Percentiles rank a stretch among this genome's conserved stretches.
Evolutionary conservation across 2,113 vertebrate genomes (phyloP).

Genomic region (Mola mola): DNA sequence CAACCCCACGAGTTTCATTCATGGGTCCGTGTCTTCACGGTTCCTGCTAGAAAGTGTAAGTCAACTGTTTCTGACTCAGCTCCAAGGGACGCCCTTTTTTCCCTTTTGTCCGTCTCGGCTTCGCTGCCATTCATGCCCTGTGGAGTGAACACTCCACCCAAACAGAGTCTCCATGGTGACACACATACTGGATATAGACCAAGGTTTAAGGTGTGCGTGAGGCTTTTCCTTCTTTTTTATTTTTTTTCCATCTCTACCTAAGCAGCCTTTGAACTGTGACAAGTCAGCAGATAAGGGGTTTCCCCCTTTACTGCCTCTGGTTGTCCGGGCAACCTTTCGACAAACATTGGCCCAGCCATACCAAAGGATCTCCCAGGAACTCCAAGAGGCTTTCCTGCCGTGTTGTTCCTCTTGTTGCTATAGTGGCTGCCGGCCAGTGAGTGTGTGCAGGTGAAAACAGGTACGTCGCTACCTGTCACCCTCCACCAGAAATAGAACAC

Average conservation of each 20-base stretch:
- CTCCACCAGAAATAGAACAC: slow-evolving; percentile 22
- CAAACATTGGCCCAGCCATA: slow-evolving; percentile 80
- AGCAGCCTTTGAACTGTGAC: slow-evolving; percentile 66
- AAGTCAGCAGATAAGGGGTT: slow-evolving; percentile 78
- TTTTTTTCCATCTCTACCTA: slow-evolving; percentile 42
- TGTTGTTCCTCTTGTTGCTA: slow-evolving; percentile 81
- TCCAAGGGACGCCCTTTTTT: slow-evolving; percentile 61
- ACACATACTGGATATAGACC: slow-evolving; percentile 60
- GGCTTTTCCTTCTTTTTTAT: slow-evolving; percentile 19
- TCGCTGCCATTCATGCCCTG: slow-evolving; percentile 61
- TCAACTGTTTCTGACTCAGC: slow-evolving; percentile 61
- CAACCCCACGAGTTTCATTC: slow-evolving; percentile 64
- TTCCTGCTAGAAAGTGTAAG: slow-evolving; percentile 56
- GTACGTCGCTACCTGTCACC: slow-evolving; percentile 30
- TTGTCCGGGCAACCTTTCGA: slow-evolving; percentile 80
- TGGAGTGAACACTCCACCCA: slow-evolving; percentile 67
- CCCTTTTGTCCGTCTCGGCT: slow-evolving; percentile 51
- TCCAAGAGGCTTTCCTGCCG: slow-evolving; percentile 65
- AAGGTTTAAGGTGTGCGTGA: slow-evolving; percentile 56
- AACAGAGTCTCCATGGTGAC: slow-evolving; percentile 76
- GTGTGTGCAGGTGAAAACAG: slow-evolving; percentile 59
- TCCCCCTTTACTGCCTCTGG: slow-evolving; percentile 72
- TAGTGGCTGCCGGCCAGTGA: slow-evolving; percentile 62
- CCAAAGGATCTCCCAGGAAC: slow-evolving; percentile 75
- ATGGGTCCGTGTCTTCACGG: slow-evolving; percentile 55